These are phyloP conservation scores for Odontocolon sp. DNA, from an alignment of 2,888 invertebrate species.

Conservation along the genomic window DNA sequence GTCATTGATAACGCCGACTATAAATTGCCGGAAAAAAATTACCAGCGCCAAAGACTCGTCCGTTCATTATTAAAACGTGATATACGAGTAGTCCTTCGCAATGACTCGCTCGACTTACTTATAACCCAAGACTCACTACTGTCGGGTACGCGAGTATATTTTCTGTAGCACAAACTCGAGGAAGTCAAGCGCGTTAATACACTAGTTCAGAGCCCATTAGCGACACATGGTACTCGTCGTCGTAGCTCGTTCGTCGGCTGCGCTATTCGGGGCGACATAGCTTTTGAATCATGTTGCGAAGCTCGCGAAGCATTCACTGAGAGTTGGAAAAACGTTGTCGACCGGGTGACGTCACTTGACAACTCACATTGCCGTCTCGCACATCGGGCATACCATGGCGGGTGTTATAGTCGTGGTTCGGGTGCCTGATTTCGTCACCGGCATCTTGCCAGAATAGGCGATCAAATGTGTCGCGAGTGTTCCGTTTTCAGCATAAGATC, in stretches of 20 bases:
- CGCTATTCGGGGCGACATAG: slow-evolving; percentile 34
- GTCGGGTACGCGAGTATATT: not conserved
- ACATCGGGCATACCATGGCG: not conserved
- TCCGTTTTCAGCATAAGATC: not conserved
- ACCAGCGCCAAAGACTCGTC: too few species aligned
- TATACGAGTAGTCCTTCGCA: not conserved
- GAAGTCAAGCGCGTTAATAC: slow-evolving; percentile 1
- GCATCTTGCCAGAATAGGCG: slow-evolving; percentile 4
- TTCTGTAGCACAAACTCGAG: not conserved
- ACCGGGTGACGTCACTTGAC: slow-evolving; percentile 1
- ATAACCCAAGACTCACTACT: not conserved
- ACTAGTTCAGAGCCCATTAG: slow-evolving; percentile 40
- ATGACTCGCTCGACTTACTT: not conserved
- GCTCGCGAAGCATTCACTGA: slow-evolving; percentile 43
- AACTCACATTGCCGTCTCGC: not conserved
- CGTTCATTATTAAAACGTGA: not conserved
- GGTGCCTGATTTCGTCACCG: not conserved
- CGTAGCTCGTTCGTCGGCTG: slow-evolving; percentile 5
- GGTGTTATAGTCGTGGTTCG: not conserved
- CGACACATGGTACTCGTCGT: slow-evolving; percentile 54
- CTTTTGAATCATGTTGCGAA: slow-evolving; percentile 19
- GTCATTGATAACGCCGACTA: not conserved
- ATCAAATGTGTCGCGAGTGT: not conserved
- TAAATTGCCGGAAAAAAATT: not conserved
- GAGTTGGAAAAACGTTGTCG: slow-evolving; percentile 29